Conservation (phyloP, 2,888 invertebrate genomes). For the Lasioglossum morio region DNA sequence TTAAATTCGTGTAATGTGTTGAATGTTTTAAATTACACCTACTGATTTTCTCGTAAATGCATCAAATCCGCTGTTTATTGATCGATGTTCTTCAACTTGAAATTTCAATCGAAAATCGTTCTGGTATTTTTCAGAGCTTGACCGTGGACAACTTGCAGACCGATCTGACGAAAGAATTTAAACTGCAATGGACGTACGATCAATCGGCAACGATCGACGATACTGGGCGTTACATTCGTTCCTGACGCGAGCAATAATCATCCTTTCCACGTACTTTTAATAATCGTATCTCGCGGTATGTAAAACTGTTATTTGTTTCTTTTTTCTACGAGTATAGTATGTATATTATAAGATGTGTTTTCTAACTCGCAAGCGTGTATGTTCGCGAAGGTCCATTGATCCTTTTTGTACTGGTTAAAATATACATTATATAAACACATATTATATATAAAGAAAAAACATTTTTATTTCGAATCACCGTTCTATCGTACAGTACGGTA, state of each 20-base stretch:
- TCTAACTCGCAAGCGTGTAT: neutral
- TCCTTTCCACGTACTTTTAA: neutral
- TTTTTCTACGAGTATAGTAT: neutral
- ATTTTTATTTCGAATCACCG: conserved; percentile 70
- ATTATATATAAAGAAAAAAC: conserved; percentile 56
- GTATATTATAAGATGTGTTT: conserved; percentile 10
- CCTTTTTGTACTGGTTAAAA: conserved; percentile 13
- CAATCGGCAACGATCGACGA: neutral
- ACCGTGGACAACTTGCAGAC: conserved; percentile 60
- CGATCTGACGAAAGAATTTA: conserved; percentile 70
- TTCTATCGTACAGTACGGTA: conserved; percentile 66
- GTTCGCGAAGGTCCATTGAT: conserved; percentile 4
- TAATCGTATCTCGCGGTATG: neutral
- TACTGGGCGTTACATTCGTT: neutral
- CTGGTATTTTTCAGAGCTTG: conserved; percentile 71
- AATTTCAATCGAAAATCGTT: neutral
- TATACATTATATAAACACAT: conserved; percentile 22
- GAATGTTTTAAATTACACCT: no score
- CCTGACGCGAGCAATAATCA: neutral
- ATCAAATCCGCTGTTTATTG: no score
- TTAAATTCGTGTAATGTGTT: no score
- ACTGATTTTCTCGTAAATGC: no score
- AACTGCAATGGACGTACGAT: conserved; percentile 69
- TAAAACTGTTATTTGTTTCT: neutral
- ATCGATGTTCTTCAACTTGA: no score